Evolutionary conservation across 1,140 invertebrate species (phyloP), one percentile per base, ranked within the genome.

Genomic region (Hermetia illucens): DNA sequence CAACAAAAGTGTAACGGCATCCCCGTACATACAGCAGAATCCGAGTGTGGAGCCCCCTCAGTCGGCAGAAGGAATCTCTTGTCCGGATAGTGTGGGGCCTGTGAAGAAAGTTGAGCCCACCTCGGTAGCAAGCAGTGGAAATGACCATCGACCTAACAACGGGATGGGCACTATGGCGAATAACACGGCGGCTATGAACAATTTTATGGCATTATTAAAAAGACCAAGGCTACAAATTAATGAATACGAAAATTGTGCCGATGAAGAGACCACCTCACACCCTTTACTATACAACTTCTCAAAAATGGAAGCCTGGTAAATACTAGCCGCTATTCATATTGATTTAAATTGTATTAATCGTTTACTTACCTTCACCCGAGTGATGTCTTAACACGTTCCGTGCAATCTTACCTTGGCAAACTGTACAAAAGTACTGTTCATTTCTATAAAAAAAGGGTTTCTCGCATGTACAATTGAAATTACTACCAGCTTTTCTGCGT

Each of bases 201-300:
- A 53, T 31, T 42, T 53, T 15, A 44, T 52, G 5, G 52, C 50
- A 39, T 48, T 63, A 21, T 56, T 79, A 39, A 81, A 81, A 50
- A 65, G 80, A 47, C 88, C 88, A 5, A 55, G 74, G 31, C 64
- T 90, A 27, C 72, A 69, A 12, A 72, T 74, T 1, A 75, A 75
- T 51, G 79, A 82, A 47, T 75, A 81, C 35, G 78, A 85, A 47
- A 72, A 75, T 39, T 73, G 75, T 44, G 67, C 82, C 2, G 60
- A 77, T 21, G 83, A 87, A 44, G 82, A 85, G 51, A 80, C 85
- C 53, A 76, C 82, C 46, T 75, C 78, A 34, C 72, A 84, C 34
- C 75, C 83, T 41, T 72, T 84, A 61, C 70, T 94, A 2, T 93
- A 93, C 56, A 85, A 93, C 61, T 91, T 90, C 65, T 74, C 81